A percentile compares a stretch with the other conserved stretches of the same genome.
These are phyloP conservation scores for Hafferia zeledoni DNA, from an alignment of 2,797 vertebrate genomes.

Conservation along the genomic window DNA sequence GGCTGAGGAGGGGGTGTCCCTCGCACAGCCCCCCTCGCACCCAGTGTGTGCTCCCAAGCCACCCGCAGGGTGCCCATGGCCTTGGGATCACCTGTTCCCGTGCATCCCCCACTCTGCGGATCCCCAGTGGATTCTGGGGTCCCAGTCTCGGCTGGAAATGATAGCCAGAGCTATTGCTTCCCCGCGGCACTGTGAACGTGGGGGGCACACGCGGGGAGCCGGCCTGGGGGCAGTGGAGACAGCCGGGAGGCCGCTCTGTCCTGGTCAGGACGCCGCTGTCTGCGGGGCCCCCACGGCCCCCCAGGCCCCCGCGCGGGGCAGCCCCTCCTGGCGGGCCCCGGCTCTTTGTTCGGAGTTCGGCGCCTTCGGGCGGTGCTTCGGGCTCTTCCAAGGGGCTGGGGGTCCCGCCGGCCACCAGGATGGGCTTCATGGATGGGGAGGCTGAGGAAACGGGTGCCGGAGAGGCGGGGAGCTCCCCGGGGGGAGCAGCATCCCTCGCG, in stretches of 20 bases:
- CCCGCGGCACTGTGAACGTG: background rate
- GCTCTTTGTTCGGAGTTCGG: slow-evolving; percentile 40
- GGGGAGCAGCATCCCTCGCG: too few species aligned
- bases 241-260: background rate
- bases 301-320: background rate
- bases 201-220: background rate
- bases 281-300: background rate
- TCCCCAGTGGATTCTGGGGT: background rate
- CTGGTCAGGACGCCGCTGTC: background rate
- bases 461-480: background rate
- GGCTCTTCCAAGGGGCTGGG: background rate
- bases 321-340: background rate
- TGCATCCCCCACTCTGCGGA: background rate
- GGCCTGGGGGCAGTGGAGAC: background rate
- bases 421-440: background rate
- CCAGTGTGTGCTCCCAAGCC: background rate
- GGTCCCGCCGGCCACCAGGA: background rate
- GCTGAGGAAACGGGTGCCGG: background rate
- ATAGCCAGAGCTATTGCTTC: background rate
- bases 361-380: background rate
- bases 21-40: background rate
- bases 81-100: background rate
- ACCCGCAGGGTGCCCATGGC: too few species aligned
- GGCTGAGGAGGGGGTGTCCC: fast-evolving
- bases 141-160: background rate